Base-by-base conservation (phyloP, 2,797 vertebrate species). In the Margarornis squamiger region DNA sequence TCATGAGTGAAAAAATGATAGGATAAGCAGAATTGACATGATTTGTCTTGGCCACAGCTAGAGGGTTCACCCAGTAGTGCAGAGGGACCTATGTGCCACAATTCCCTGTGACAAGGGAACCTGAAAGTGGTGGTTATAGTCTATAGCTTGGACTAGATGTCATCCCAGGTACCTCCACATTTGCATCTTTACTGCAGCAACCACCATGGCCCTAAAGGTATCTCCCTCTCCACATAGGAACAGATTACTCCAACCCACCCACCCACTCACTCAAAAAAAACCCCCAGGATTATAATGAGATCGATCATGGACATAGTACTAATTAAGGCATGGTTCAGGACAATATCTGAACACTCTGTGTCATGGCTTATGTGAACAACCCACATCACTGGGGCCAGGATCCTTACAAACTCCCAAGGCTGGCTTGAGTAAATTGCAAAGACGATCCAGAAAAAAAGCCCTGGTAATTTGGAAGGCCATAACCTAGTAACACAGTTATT, bases 181-280 rank as follows among this genome's bases (percentile, higher is more conserved):
- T 29, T 46, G 19, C 38, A 41, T 4, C 18, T 66, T 77, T 21
- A 48, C 2, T 58, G 65, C 36, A 67, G 38, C 22, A 70, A 34
- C 36, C 27, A 12, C 4, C 12, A 1, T 0, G 20, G 30, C 27
- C 65, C 62, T 70, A 18, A 32, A 51, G 19, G 30, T 2, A 46
- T 34, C 27, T 49, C 22, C 7, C 20, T 11, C 7, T 39, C 9
- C 58, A 38, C 3, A 4, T 0, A 16, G 36, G 7, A 70, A 59
- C 10, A 73, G 26, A 51, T 19, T 55, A 74, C 30, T 82, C 34
- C 29, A 46, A 46, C 41, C 41, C 41, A 43, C 17, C 15, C 15
- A 41, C 43, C 19, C 34, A 32, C 4, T 5, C 10, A 43, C 41
- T n/a, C n/a, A n/a, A n/a, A n/a, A n/a, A n/a, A 5, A 20, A 39